Evolutionary conservation across 2,888 invertebrate species (phyloP), one percentile per base, ranked within the genome.

Genomic region (Drepanosiphum platanoidis): DNA sequence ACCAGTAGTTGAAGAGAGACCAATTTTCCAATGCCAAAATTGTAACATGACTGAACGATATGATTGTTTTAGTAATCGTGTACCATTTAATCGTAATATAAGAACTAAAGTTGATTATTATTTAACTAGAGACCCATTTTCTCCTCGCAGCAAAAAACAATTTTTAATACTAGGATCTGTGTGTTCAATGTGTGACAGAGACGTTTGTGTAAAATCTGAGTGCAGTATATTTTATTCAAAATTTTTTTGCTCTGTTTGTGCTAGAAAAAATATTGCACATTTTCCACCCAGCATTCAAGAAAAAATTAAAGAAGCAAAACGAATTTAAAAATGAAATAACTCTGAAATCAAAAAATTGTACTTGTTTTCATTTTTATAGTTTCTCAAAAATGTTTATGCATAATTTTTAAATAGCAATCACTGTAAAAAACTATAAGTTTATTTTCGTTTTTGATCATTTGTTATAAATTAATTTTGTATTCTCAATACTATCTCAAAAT

Each of bases 71-170:
- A 68, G 80, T 30, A 15, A 74, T 18, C 78, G 58, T 18, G 72
- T 86, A 32, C 80, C 75, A 30, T 86, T 83, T 61, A 87, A 87
- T 74, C 78, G 71, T 22, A 83, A 86, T 30, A 42, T 87, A 32
- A 74, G 75, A 80, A 86, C 86, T 52, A 86, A 86, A 87, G 95
- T 95, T 89, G 92, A 95, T 52, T 93, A 93, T 87, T 97, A 94
- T 89, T 90, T 96, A 0, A 94, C 95, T 92, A 94, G 94, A 88
- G 96, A 97, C 90, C 97, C 97, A 0, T 97, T 96, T 89, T 92
- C 93, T 88, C 92, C 94, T 1, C 93, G 93, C 9, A 93, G 93
- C 84, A 93, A 92, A 89, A 93, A 94, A n/a, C 94, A 96, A 90
- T 93, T 94, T 88, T 90, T 96, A 87, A 91, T 95, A 5, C 89